These are phyloP conservation scores for Pomatorhinus ruficollis DNA, from an alignment of 2,113 vertebrate species.

Conservation along the genomic window DNA sequence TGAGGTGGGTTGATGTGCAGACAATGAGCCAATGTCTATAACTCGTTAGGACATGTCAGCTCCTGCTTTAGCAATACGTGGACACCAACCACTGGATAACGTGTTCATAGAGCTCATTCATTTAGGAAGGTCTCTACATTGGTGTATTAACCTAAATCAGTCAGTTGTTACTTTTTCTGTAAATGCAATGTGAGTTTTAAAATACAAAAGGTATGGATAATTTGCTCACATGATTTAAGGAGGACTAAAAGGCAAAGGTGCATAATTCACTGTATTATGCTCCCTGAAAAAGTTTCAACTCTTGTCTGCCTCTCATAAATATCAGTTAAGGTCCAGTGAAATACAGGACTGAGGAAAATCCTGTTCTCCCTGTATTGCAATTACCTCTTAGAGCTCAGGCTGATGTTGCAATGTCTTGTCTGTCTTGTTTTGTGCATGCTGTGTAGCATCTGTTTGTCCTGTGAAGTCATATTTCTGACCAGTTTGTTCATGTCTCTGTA, in stretches of 20 bases:
- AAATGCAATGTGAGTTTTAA: neutral
- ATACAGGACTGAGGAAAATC: neutral
- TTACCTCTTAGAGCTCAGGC: neutral
- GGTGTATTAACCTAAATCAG: neutral
- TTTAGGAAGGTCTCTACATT: neutral
- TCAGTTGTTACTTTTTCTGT: neutral
- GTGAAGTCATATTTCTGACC: neutral
- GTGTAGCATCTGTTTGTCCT: neutral
- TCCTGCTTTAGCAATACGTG: neutral
- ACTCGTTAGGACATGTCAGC: neutral
- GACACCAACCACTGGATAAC: neutral
- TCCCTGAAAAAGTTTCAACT: neutral
- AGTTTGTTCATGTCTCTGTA: neutral
- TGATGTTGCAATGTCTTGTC: slow-evolving; percentile 5
- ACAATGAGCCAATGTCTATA: neutral
- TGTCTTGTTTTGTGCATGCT: neutral
- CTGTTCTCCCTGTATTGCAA: neutral
- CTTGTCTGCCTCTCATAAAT: neutral
- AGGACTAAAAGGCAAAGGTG: neutral
- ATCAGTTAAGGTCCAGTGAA: neutral
- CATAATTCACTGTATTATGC: neutral
- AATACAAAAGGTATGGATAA: neutral
- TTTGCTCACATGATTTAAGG: neutral
- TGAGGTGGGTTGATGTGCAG: neutral
- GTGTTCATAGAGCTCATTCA: neutral